Percentiles rank a stretch among this genome's conserved stretches.
phyloP scores from a whole-genome alignment of 2,113 vertebrate genomes.

The Phyllostomus discolor region DNA sequence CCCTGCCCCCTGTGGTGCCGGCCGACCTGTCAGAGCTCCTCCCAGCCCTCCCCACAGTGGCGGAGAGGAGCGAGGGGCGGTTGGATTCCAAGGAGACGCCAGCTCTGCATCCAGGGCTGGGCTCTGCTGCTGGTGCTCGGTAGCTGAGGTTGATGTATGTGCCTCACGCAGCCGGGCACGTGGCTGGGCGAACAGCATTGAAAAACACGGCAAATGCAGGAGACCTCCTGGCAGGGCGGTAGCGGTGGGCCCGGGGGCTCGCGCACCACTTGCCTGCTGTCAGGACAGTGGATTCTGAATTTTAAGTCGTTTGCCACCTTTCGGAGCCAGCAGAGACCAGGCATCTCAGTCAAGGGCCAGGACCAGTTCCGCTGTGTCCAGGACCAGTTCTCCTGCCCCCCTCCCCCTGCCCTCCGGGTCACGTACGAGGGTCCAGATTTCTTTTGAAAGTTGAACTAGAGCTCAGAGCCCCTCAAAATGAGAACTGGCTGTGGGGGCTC shows the following conservation, averaged over 20 bases:
- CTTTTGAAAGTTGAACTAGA: neutral
- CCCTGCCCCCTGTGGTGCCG: neutral
- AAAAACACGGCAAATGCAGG: rapidly evolving
- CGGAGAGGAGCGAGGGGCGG: neutral
- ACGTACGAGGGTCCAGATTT: neutral
- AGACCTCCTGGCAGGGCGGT: neutral
- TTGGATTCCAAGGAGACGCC: conserved; percentile 41
- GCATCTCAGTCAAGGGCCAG: neutral
- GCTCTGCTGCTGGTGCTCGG: conserved; percentile 45
- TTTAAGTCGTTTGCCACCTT: neutral
- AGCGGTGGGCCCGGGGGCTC: neutral
- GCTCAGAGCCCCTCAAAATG: neutral
- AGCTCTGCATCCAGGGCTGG: neutral
- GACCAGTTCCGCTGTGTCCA: neutral
- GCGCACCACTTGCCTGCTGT: neutral
- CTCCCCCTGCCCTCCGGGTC: rapidly evolving
- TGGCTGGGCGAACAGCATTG: neutral
- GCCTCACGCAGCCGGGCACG: neutral
- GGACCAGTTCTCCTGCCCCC: rapidly evolving
- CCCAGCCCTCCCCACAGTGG: neutral
- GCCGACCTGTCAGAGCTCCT: neutral
- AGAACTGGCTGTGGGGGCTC: neutral
- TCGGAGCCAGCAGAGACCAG: neutral
- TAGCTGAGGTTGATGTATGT: conserved; percentile 31
- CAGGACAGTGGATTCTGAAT: neutral